phyloP scores from a whole-genome alignment of 2,113 vertebrate genomes.

The Chamaea fasciata region DNA sequence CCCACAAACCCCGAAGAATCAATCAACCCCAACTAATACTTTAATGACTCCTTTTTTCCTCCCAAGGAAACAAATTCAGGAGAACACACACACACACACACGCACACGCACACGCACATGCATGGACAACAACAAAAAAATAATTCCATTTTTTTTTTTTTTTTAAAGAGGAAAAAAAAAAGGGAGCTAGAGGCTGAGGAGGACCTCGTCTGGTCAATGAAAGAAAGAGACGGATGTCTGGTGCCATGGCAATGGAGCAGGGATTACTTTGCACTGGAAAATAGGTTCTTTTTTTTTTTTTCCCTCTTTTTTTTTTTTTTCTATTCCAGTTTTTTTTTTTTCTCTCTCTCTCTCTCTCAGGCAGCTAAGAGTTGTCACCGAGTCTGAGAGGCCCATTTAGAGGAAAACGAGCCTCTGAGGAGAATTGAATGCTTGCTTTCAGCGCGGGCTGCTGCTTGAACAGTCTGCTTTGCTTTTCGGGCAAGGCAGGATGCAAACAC shows the following conservation, averaged over 20 bases:
- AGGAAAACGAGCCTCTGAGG: slow-evolving; percentile 53
- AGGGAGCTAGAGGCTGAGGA: slow-evolving; percentile 50
- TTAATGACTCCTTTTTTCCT: slow-evolving; percentile 70
- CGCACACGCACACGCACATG: neutral
- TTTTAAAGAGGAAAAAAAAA: neutral
- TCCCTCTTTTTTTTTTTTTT: neutral
- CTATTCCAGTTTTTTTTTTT: neutral
- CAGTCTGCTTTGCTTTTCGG: slow-evolving; percentile 62
- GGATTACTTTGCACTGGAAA: slow-evolving; percentile 87
- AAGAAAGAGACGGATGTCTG: slow-evolving; percentile 86
- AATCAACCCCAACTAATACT: slow-evolving; percentile 70
- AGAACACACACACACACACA: neutral
- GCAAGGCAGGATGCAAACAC: slow-evolving; percentile 58
- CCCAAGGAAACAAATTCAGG: slow-evolving; percentile 67
- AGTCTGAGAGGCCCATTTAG: slow-evolving; percentile 71
- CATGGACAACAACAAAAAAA: neutral
- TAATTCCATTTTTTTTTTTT: neutral
- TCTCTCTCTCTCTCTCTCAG: slow-evolving; percentile 60
- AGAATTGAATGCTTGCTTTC: slow-evolving; percentile 65
- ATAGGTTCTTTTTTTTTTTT: slow-evolving; percentile 58
- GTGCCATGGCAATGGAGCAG: slow-evolving; percentile 88
- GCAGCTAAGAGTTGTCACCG: slow-evolving; percentile 67
- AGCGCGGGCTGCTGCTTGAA: slow-evolving; percentile 33
- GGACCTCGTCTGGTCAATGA: slow-evolving; percentile 82
- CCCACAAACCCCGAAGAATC: slow-evolving; percentile 52